Conservation (phyloP, 2,797 vertebrate species). For the Peromyscus attwateri region DNA sequence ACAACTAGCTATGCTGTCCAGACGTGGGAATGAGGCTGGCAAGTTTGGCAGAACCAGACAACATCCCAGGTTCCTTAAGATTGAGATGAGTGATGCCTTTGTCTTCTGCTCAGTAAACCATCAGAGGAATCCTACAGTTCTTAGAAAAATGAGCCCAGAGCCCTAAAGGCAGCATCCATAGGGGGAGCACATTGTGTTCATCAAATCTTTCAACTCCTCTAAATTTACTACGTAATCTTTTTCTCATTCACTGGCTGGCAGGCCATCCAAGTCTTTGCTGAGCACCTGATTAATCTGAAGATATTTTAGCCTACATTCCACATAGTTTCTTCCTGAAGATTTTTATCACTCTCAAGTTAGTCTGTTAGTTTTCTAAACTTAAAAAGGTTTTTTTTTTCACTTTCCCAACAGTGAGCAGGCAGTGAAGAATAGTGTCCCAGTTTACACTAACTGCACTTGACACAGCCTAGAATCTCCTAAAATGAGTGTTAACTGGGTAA, state of each 20-base stretch:
- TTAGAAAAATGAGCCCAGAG: neutral
- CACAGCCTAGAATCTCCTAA: neutral
- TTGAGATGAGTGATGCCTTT: neutral
- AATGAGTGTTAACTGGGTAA: too few species aligned
- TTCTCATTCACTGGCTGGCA: conserved; percentile 50
- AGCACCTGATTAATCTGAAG: conserved; percentile 77
- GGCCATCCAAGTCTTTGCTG: conserved; percentile 40
- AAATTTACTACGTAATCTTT: conserved; percentile 47
- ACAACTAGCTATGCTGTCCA: neutral
- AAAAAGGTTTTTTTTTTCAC: conserved; percentile 49
- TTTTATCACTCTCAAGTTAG: conserved; percentile 71
- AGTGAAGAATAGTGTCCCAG: neutral
- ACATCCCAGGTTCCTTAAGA: neutral
- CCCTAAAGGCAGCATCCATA: neutral
- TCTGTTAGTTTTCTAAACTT: conserved; percentile 71
- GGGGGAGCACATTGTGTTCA: conserved; percentile 43
- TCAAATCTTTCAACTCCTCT: conserved; percentile 29
- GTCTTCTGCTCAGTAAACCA: conserved; percentile 8
- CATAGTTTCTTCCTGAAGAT: conserved; percentile 75
- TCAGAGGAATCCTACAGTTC: neutral
- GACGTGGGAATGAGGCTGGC: neutral
- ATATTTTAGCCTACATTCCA: conserved; percentile 71
- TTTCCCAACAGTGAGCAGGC: conserved; percentile 27
- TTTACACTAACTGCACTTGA: neutral
- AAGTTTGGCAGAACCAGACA: neutral